A percentile compares a stretch with the other conserved stretches of the same genome.
phyloP scores from a whole-genome alignment of 2,888 invertebrate genomes.

The Brachylomia viminalis region DNA sequence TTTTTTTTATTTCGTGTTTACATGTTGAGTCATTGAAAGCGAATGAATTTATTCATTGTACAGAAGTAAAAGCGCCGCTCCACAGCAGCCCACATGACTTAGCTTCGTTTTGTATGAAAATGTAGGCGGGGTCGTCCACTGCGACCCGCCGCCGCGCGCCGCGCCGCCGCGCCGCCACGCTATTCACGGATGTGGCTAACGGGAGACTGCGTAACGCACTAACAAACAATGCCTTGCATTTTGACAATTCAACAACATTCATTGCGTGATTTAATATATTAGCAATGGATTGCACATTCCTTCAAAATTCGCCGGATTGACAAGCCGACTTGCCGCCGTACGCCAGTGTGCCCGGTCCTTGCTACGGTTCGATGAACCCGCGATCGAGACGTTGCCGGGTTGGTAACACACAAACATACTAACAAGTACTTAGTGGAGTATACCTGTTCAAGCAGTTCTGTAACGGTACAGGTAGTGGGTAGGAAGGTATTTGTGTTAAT shows the following conservation, averaged over 20 bases:
- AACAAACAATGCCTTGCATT: too few species aligned
- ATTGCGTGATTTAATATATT: too few species aligned
- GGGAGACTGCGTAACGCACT: too few species aligned
- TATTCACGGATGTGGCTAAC: too few species aligned
- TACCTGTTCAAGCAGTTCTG: constrained; percentile 7
- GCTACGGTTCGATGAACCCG: constrained; percentile 34
- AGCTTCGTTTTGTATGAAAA: neutral
- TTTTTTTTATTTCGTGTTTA: constrained; percentile 26
- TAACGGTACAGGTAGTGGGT: constrained; percentile 43
- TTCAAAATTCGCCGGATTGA: too few species aligned
- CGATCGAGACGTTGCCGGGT: constrained; percentile 28
- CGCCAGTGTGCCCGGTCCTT: constrained; percentile 42
- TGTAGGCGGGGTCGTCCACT: too few species aligned
- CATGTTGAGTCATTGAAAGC: constrained; percentile 9
- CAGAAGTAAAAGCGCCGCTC: neutral
- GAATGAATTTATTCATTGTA: constrained; percentile 19
- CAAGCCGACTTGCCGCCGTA: neutral
- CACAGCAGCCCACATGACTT: neutral
- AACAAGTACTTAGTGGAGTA: constrained; percentile 34
- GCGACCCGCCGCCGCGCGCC: neutral
- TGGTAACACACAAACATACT: constrained; percentile 50
- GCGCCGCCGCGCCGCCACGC: too few species aligned
- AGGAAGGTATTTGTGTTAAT: constrained; percentile 6
- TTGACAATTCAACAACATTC: too few species aligned
- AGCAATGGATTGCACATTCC: too few species aligned